These are phyloP conservation scores for Uropetala carovei DNA, from an alignment of 2,888 invertebrate species.

Conservation along the genomic window DNA sequence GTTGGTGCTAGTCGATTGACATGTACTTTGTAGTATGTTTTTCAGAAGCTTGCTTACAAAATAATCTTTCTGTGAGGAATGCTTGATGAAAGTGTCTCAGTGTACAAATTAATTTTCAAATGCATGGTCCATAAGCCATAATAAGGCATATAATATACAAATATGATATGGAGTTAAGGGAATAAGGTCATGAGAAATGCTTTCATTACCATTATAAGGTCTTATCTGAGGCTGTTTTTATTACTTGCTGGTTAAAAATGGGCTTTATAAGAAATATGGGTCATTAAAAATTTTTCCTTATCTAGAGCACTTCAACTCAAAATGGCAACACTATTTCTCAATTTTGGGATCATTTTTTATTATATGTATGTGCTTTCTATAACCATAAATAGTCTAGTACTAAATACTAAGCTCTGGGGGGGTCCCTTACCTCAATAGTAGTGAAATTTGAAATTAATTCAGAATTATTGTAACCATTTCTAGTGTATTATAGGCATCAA, in stretches of 20 bases:
- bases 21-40: conserved; percentile 64
- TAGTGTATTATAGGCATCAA: conserved; percentile 62
- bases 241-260: conserved; percentile 60
- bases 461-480: conserved; percentile 63
- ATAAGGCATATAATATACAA: conserved; percentile 58
- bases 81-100: conserved; percentile 61
- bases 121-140: conserved; percentile 62
- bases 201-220: conserved; percentile 41
- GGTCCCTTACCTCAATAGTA: conserved; percentile 58
- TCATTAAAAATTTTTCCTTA: conserved; percentile 56
- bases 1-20: conserved; percentile 64
- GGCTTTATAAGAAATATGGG: conserved; percentile 55
- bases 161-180: conserved; percentile 14
- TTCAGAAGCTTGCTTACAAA: conserved; percentile 62
- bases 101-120: conserved; percentile 54
- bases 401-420: conserved; percentile 60
- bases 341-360: conserved; percentile 64
- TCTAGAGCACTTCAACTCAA: conserved; percentile 61
- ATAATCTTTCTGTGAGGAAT: conserved; percentile 64
- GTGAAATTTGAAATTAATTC: conserved; percentile 59
- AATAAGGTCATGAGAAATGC: conserved; percentile 21
- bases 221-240: conserved; percentile 58
- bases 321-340: conserved; percentile 61
- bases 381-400: conserved; percentile 63
- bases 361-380: conserved; percentile 63